Conservation (phyloP, 2,113 vertebrate species). For the Zapus hudsonius region DNA sequence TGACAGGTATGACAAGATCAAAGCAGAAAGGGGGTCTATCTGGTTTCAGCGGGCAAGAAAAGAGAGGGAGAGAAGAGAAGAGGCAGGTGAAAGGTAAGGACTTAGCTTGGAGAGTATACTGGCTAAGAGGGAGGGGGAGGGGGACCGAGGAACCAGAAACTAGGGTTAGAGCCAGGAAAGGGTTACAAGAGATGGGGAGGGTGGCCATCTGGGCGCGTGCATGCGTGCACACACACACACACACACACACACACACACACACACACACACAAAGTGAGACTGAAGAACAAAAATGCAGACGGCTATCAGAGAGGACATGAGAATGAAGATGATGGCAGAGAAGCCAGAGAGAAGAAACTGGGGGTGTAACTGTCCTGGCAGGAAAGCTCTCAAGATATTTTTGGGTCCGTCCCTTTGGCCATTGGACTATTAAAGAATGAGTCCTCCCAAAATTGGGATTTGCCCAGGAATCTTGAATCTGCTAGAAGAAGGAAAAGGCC, state of each 20-base stretch:
- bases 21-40: slow-evolving; percentile 27
- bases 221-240: too few relatives aligned
- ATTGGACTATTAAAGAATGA: too few relatives aligned
- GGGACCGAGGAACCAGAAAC: slow-evolving; percentile 77
- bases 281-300: background rate
- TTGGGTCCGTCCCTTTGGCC: too few relatives aligned
- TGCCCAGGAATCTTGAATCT: too few relatives aligned
- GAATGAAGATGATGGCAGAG: slow-evolving; percentile 9
- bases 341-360: background rate
- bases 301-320: background rate
- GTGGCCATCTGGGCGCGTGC: background rate
- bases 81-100: slow-evolving; percentile 49
- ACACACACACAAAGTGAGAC: background rate
- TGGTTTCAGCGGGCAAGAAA: slow-evolving; percentile 18
- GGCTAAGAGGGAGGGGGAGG: background rate
- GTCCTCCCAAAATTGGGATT: too few relatives aligned
- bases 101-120: background rate
- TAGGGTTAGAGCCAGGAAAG: background rate
- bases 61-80: background rate
- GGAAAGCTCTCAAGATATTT: too few relatives aligned
- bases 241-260: too few relatives aligned
- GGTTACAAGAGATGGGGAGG: background rate
- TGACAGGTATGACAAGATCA: slow-evolving; percentile 42
- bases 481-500: background rate
- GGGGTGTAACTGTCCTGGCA: background rate